Base-by-base conservation (phyloP, 1,140 invertebrate species). In the Cydia pomonella region DNA sequence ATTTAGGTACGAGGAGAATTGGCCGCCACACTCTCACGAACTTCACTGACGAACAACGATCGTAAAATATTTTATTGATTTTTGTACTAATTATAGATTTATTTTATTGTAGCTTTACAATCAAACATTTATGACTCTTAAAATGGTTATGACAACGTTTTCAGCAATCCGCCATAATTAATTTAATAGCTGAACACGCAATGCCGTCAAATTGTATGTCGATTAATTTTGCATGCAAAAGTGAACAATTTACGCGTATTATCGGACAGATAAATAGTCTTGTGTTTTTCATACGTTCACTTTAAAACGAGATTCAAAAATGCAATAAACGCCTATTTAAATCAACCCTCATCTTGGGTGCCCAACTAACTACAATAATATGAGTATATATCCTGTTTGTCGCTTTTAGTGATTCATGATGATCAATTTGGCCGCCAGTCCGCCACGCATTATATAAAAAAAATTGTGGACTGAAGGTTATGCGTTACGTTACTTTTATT, bases 131-230 rank as follows among this genome's bases (percentile, higher is more conserved):
- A 69, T 21, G 64, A 69, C 64, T 69, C 29, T 69, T 69, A 69
- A 69, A 69, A 38, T 18, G 64, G 64, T 69, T 69, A 69, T 69
- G 64, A 66, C 25, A 29, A n/a, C 64, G 64, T 69, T 69, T 69
- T 69, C 64, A 69, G 64, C 64, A 69, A 69, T 69, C 64, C n/a
- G 27, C 63, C 63, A 18, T 69, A 69, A 69, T 69, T 69, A 69
- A 69, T 69, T 69, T 69, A 69, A 69, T 38, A 33, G 64, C 64
- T 69, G 64, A 41, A 69, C 64, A 69, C 33, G 64, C 64, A 69
- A 18, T 38, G 29, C 27, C n/a, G 64, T 69, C 27, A 69, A 69
- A 38, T 69, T 69, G 64, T 33, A 33, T 69, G 29, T 69, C 64
- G 29, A 69, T 69, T 69, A 69, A 69, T 69, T 69, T 69, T 33